Conservation (phyloP, 2,113 vertebrate genomes). For the Microcebus lehilahytsara region DNA sequence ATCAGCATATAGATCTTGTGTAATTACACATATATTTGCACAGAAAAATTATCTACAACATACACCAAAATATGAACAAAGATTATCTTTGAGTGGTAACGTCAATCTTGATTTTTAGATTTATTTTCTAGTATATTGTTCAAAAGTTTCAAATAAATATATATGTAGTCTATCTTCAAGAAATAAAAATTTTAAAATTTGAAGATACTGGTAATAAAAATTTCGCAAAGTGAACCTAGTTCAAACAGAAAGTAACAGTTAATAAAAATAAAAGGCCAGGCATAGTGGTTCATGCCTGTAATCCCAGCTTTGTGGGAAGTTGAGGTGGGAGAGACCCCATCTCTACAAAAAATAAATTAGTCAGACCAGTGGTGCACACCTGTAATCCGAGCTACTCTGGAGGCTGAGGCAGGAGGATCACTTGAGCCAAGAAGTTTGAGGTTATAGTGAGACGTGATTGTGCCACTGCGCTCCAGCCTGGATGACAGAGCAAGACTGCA, state of each 20-base stretch:
- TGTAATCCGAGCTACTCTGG: too few species aligned
- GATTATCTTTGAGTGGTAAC: neutral
- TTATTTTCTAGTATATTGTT: neutral
- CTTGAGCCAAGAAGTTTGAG: too few species aligned
- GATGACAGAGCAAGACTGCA: too few species aligned
- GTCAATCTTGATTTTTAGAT: neutral
- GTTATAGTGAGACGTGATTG: too few species aligned
- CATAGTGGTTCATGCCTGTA: too few species aligned
- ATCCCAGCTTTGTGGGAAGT: too few species aligned
- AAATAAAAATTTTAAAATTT: conserved; percentile 15
- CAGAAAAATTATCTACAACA: neutral
- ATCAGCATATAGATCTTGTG: neutral
- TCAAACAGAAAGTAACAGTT: neutral
- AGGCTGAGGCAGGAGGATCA: too few species aligned
- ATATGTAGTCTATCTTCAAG: neutral
- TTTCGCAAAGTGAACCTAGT: neutral
- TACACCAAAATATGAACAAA: neutral
- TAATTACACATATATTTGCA: neutral
- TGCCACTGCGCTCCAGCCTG: too few species aligned
- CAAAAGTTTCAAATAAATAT: neutral
- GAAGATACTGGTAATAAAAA: neutral
- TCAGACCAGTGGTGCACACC: too few species aligned
- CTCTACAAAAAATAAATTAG: too few species aligned
- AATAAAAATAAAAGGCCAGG: neutral
- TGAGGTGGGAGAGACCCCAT: too few species aligned